These are phyloP conservation scores for Urophycis tenuis DNA, from an alignment of 2,797 vertebrate genomes.

Conservation along the genomic window DNA sequence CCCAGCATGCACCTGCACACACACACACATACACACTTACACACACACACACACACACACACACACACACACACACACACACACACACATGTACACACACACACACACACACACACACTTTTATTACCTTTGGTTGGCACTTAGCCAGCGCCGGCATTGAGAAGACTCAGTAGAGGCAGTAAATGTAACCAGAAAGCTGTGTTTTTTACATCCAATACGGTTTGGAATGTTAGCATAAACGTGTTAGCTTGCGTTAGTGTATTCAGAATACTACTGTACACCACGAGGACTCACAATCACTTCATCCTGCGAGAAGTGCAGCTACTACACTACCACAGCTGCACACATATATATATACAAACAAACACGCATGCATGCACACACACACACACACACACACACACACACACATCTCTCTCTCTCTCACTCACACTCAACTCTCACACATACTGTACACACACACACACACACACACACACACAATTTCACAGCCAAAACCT, in stretches of 20 bases:
- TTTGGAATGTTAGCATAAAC: too few relatives aligned
- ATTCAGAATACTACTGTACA: too few relatives aligned
- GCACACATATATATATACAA: too few relatives aligned
- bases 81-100: neutral
- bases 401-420: slow-evolving; percentile 6
- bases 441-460: neutral
- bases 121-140: neutral
- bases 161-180: neutral
- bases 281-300: too few relatives aligned
- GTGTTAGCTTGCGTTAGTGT: too few relatives aligned
- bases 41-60: slow-evolving; percentile 1
- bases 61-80: neutral
- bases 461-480: neutral
- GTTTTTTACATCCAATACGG: too few relatives aligned
- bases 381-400: slow-evolving; percentile 3
- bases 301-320: too few relatives aligned
- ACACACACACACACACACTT: slow-evolving; percentile 3
- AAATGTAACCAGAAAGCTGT: neutral
- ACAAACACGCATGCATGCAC: too few relatives aligned
- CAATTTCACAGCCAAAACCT: too few relatives aligned
- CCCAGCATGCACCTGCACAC: neutral
- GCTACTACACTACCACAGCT: too few relatives aligned
- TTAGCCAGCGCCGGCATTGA: neutral
- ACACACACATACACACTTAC: slow-evolving; percentile 8
- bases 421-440: too few relatives aligned